A percentile compares a stretch with the other conserved stretches of the same genome.
These are phyloP conservation scores for Apis dorsata DNA, from an alignment of 1,140 invertebrate genomes.

Conservation along the genomic window DNA sequence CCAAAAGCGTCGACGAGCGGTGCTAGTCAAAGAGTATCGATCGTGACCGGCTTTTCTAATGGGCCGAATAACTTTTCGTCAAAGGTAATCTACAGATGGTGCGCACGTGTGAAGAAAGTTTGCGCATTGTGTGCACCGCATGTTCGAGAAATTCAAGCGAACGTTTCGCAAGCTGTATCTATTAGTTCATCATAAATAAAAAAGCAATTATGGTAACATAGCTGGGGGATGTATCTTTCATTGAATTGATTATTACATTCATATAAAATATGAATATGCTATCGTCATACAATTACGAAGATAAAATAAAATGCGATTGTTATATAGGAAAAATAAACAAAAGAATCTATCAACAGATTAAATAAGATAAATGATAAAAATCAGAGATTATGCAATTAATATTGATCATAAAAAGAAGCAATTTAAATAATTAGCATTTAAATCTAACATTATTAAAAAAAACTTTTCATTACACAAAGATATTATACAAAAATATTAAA, in stretches of 20 bases:
- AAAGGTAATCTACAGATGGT: constrained; percentile 51
- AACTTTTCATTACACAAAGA: neutral
- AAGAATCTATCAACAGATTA: neutral
- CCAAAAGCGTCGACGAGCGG: constrained; percentile 3
- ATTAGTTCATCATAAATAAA: constrained; percentile 22
- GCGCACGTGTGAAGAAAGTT: constrained; percentile 55
- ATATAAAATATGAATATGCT: neutral
- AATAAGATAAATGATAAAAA: neutral
- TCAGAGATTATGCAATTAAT: neutral
- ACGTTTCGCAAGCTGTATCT: constrained; percentile 20
- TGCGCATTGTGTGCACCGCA: constrained; percentile 1
- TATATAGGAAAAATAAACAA: neutral
- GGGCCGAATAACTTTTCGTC: constrained; percentile 25
- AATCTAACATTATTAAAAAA: neutral
- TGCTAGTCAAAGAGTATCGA: constrained; percentile 35
- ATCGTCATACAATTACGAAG: neutral
- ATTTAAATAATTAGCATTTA: neutral
- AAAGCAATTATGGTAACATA: constrained; percentile 12
- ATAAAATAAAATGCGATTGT: neutral
- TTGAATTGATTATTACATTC: neutral
- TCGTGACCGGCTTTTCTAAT: constrained; percentile 32
- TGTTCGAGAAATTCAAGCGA: neutral
- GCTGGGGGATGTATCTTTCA: constrained; percentile 10
- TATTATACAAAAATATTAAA: neutral
- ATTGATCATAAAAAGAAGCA: neutral